Evolutionary conservation across 2,113 vertebrate species (phyloP).

Genomic region (Nesogale talazaci): DNA sequence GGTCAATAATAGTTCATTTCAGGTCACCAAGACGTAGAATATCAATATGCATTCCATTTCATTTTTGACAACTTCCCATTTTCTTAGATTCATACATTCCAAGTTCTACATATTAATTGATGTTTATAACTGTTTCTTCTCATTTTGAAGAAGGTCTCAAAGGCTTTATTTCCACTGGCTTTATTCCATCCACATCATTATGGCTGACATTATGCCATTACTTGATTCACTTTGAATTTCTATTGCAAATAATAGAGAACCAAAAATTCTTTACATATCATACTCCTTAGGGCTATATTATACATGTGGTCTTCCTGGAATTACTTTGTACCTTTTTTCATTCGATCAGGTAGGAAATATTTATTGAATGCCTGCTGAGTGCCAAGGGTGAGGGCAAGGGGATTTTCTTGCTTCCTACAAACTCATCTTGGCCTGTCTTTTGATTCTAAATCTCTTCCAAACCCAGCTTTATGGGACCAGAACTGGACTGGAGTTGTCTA

Average conservation of each 20-base stretch:
- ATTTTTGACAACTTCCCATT: too few relatives aligned
- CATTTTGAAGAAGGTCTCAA: too few relatives aligned
- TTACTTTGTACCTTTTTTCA: neutral
- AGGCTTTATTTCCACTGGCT: too few relatives aligned
- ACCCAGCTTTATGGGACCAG: neutral
- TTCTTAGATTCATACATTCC: too few relatives aligned
- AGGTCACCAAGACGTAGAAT: too few relatives aligned
- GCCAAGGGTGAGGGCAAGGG: neutral
- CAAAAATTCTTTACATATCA: neutral
- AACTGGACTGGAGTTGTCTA: neutral
- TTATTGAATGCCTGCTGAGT: neutral
- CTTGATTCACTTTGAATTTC: neutral
- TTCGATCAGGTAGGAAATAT: neutral
- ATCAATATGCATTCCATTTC: too few relatives aligned
- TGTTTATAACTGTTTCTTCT: too few relatives aligned
- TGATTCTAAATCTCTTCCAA: neutral
- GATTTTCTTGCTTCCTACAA: neutral
- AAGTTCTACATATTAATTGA: too few relatives aligned
- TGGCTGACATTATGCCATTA: neutral
- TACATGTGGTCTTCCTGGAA: neutral
- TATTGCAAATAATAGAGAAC: neutral
- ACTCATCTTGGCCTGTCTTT: neutral
- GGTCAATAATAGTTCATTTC: too few relatives aligned
- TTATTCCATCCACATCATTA: too few relatives aligned
- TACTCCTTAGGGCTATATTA: neutral